Evolutionary conservation across 2,797 vertebrate genomes (phyloP).

Genomic region (Manis pentadactyla): DNA sequence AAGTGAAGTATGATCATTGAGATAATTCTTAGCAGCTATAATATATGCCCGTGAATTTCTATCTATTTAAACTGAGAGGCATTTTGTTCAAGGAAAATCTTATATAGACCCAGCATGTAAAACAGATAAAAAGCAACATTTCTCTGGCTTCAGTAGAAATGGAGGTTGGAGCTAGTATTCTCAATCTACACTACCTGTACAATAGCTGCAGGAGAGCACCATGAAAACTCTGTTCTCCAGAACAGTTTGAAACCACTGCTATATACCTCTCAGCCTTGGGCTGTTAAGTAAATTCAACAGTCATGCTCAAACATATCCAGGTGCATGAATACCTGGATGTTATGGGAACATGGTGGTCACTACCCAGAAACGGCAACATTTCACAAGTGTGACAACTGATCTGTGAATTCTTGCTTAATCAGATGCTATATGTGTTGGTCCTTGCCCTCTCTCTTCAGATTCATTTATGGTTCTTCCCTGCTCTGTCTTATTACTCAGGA

Average conservation of each 20-base stretch:
- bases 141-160: background rate
- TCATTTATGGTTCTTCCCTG: background rate
- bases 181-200: background rate
- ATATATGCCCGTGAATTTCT: background rate
- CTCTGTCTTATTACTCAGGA: background rate
- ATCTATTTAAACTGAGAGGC: background rate
- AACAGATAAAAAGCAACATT: background rate
- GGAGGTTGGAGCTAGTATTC: background rate
- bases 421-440: background rate
- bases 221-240: background rate
- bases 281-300: background rate
- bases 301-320: background rate
- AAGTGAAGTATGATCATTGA: background rate
- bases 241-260: background rate
- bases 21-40: background rate
- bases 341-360: background rate
- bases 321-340: background rate
- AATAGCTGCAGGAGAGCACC: background rate
- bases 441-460: background rate
- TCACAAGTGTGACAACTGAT: background rate
- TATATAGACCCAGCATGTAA: background rate
- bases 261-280: background rate
- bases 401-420: background rate
- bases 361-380: background rate
- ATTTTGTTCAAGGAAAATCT: slow-evolving; percentile 29